Evolutionary conservation across 2,888 invertebrate genomes (phyloP), one percentile per base, ranked within the genome.

Genomic region (Drosophila kokeensis): DNA sequence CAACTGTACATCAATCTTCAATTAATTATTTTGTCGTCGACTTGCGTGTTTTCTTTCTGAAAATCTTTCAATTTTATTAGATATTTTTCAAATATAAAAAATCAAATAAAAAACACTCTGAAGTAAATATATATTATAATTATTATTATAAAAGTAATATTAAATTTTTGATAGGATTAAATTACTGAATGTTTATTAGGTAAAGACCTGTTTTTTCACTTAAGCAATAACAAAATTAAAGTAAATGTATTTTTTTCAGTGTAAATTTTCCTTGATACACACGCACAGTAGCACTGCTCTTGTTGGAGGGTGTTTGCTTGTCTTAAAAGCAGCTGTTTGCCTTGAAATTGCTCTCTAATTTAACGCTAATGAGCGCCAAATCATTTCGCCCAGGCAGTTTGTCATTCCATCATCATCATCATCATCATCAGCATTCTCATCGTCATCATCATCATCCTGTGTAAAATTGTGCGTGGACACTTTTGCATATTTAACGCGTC

Each of bases 301-400:
- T 45, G 42, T 29, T 67, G 62, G 55, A 59, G 32, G 49, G 30
- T 66, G 69, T 59, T 48, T 65, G 69, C 52, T 42, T 65, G 45
- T 29, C 52, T 64, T 68, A 66, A 70, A 70, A 69, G 69, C 79
- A 76, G 61, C 70, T 68, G 76, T 57, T 61, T 64, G 61, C 59
- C 69, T 60, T 66, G 69, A 85, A 87, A 87, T 89, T 83, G 85
- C 81, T 61, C 77, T 82, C 85, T 85, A 87, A 87, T 89, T 87
- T 84, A 85, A 81, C 89, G 83, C 81, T 87, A 87, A 87, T 89
- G 83, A 85, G 85, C 75, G 63, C 69, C 82, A 89, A 87, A 87
- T 86, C 80, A 82, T 89, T 72, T 73, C 57, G 74, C 55, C 65
- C 67, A 69, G 40, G 66, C 69, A 58, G 58, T 79, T 79, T 79